Base-by-base conservation (phyloP, 2,797 vertebrate genomes). In the Falco naumanni region DNA sequence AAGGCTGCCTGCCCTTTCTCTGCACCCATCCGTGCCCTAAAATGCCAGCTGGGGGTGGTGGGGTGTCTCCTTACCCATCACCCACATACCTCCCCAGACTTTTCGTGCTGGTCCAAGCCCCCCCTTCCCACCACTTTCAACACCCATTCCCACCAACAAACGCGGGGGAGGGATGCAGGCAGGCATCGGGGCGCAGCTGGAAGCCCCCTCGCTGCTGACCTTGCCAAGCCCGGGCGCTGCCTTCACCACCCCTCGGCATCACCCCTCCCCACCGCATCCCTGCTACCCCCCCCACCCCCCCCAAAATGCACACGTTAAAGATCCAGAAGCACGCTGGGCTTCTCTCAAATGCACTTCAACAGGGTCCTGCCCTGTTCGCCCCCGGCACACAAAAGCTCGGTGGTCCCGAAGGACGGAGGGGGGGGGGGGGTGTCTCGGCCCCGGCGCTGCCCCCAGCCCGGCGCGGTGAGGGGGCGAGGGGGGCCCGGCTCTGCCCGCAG, bases 341-440 rank as follows among this genome's bases (percentile, higher is more conserved):
- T 82, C 94, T 89, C 90, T 66, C 94, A 66, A 87, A 65, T 25
- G 72, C 84, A 34, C 78, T 89, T 56, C 57, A 64, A 87, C 97
- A 98, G 97, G 98, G 98, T 84, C 98, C 98, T 95, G 98, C 98
- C 98, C 98, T 96, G 98, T 65, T 79, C 82, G 81, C 59, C n/a
- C 88, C 51, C 48, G 34, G 63, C 79, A 77, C 70, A 74, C 74
- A 89, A 91, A 86, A 90, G 87, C 84, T 66, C 82, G n/a, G 47
- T 24, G 76, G 79, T 92, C 76, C 76, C 88, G 37, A 57, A 90
- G 75, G 70, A 51, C 6, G 25, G 43, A 70, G 66, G 17, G 21
- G 13, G 34, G 5, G 8, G 29, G 48, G 56, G 37, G 37, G 37
- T 10, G 37, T 41, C 41, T 41, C 41, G 41, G 41, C 41, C 14